A percentile compares a stretch with the other conserved stretches of the same genome.
Evolutionary conservation across 2,888 invertebrate genomes (phyloP).

Genomic region (Adineta ricciae): DNA sequence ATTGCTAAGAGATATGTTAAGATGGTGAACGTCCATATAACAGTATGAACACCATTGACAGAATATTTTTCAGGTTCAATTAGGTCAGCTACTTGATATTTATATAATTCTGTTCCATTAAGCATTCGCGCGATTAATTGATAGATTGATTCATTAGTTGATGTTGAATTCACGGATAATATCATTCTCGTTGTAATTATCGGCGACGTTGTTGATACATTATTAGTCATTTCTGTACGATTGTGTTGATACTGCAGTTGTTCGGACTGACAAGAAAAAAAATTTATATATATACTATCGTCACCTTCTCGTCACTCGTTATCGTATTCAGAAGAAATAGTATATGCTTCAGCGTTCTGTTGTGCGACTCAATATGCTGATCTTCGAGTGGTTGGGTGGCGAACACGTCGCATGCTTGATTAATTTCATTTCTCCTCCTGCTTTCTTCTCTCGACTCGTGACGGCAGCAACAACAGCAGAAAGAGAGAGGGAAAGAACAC

Average conservation of each 20-base stretch:
- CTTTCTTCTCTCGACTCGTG: not conserved
- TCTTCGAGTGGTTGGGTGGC: not conserved
- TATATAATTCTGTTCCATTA: constrained; percentile 9
- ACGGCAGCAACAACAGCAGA: not conserved
- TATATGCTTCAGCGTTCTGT: not conserved
- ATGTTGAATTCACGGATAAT: not conserved
- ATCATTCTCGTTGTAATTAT: not conserved
- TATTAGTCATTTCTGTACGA: not conserved
- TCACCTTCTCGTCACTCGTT: not conserved
- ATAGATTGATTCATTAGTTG: not conserved
- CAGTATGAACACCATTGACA: not conserved
- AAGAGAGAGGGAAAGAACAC: not conserved
- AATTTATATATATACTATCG: not conserved
- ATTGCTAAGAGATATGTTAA: constrained; percentile 4
- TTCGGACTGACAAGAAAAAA: not conserved
- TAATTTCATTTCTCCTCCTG: constrained; percentile 3
- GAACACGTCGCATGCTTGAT: constrained; percentile 3
- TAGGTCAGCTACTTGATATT: constrained; percentile 5
- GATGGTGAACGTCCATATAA: constrained; percentile 6
- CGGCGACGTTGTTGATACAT: not conserved
- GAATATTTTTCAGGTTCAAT: not conserved
- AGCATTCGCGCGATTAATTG: not conserved
- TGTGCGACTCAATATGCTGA: not conserved
- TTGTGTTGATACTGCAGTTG: not conserved
- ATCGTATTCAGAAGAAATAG: not conserved